phyloP scores from a whole-genome alignment of 2,888 invertebrate species.

The Polyploca ridens region DNA sequence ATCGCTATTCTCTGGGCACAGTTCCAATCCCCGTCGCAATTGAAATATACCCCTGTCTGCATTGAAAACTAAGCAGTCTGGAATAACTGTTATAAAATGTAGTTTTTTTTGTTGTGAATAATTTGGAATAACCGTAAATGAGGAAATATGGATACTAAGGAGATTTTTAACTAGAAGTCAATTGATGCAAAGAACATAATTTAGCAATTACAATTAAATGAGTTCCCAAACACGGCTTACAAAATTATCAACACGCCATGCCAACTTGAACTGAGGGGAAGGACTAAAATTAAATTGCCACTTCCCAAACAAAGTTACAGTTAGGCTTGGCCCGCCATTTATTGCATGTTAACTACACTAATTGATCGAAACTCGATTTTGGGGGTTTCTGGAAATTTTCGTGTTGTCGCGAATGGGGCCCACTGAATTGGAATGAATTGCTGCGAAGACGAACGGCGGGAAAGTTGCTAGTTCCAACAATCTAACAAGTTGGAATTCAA shows the following conservation, averaged over 20 bases:
- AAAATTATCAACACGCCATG: conserved; percentile 50
- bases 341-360: conserved; percentile 78
- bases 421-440: conserved; percentile 40
- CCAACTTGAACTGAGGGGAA: conserved; percentile 40
- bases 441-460: conserved; percentile 40
- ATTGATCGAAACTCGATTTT: conserved; percentile 71
- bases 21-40: neutral
- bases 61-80: neutral
- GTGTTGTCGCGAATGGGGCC: conserved; percentile 35
- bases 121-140: too few relatives aligned
- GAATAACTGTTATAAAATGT: neutral
- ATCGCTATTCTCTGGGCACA: conserved; percentile 4
- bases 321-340: conserved; percentile 65
- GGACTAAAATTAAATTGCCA: conserved; percentile 69
- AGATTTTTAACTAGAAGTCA: too few relatives aligned
- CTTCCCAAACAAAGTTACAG: conserved; percentile 70
- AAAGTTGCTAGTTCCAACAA: conserved; percentile 34
- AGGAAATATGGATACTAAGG: too few relatives aligned
- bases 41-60: conserved; percentile 4
- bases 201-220: neutral
- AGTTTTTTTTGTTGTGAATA: neutral
- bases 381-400: conserved; percentile 50
- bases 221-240: conserved; percentile 16
- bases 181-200: neutral
- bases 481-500: conserved; percentile 34